These are phyloP conservation scores for Metacarcinus magister DNA, from an alignment of 2,888 invertebrate genomes.

Conservation along the genomic window DNA sequence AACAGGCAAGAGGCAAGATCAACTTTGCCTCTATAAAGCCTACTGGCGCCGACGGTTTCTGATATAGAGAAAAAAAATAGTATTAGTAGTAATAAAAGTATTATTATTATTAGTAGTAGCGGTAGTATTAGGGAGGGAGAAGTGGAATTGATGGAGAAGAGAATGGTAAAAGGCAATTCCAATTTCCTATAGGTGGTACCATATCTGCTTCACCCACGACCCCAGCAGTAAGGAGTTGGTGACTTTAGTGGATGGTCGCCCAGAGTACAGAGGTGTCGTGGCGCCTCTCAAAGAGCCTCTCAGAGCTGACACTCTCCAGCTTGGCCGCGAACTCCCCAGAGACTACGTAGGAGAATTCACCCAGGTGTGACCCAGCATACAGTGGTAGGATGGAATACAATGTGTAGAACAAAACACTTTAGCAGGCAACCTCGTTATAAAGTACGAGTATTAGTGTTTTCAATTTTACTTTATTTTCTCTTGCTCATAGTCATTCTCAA, in stretches of 20 bases:
- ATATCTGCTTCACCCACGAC: conserved; percentile 69
- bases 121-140: too few species aligned
- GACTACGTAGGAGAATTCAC: background rate
- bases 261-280: background rate
- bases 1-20: too few species aligned
- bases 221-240: background rate
- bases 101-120: too few species aligned
- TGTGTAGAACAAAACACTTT: background rate
- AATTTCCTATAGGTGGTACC: conserved; percentile 67
- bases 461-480: too few species aligned
- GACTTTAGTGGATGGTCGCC: conserved; percentile 61
- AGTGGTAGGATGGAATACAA: too few species aligned
- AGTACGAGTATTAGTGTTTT: too few species aligned
- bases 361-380: background rate
- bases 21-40: too few species aligned
- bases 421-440: background rate
- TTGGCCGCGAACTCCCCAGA: conserved; percentile 3
- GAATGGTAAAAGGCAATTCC: background rate
- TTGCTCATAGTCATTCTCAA: background rate
- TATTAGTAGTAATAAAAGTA: too few species aligned
- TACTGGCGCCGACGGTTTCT: too few species aligned
- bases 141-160: background rate
- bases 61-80: too few species aligned
- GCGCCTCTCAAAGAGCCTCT: background rate
- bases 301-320: background rate